Evolutionary conservation across 2,113 vertebrate species (phyloP).

Genomic region (Poecilia latipinna): DNA sequence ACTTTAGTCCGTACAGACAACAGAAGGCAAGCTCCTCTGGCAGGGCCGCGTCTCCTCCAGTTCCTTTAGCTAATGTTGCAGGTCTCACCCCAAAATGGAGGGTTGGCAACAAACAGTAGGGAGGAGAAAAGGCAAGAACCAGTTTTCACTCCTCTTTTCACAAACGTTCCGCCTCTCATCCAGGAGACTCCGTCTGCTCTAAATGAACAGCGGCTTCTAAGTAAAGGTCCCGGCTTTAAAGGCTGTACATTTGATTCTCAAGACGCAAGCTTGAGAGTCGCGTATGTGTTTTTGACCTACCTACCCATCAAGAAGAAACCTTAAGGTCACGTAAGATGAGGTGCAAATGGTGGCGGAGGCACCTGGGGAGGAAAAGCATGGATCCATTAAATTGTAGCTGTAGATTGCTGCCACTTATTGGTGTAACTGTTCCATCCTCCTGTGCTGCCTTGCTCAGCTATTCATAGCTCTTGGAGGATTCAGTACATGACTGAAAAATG

Average conservation of each 20-base stretch:
- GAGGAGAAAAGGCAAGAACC: neutral
- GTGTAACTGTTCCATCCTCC: neutral
- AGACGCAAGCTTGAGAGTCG: neutral
- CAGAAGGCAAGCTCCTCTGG: neutral
- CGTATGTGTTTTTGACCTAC: neutral
- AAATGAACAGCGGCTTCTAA: neutral
- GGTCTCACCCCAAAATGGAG: neutral
- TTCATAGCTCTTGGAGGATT: neutral
- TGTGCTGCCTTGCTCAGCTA: neutral
- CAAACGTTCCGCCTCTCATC: neutral
- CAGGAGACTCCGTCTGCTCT: neutral
- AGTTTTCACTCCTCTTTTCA: neutral
- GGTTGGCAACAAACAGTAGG: neutral
- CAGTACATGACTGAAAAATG: neutral
- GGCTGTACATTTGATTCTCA: neutral
- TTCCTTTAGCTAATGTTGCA: slow-evolving; percentile 15
- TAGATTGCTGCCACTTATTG: neutral
- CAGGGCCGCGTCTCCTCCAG: neutral
- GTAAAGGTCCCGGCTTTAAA: neutral
- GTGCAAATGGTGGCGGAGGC: slow-evolving; percentile 4
- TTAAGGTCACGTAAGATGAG: neutral
- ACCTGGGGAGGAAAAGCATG: neutral
- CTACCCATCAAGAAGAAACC: accelerated
- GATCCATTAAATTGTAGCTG: neutral
- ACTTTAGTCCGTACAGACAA: slow-evolving; percentile 17